Conservation (phyloP, 2,888 invertebrate species). For the Drosophila eohydei region DNA sequence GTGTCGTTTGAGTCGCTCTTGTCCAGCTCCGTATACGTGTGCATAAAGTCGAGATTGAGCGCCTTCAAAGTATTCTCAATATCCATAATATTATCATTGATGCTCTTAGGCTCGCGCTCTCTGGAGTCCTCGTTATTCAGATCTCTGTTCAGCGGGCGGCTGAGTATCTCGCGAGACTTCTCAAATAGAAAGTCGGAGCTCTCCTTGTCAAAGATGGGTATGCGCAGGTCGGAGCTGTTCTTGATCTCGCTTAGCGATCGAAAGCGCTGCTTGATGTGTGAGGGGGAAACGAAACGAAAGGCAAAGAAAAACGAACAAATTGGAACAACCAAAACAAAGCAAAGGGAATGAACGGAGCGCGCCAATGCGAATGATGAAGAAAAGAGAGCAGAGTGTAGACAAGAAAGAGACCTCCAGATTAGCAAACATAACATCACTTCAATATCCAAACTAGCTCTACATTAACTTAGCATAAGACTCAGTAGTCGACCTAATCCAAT, state of each 20-base stretch:
- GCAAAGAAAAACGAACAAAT: constrained; percentile 48
- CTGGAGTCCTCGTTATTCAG: constrained; percentile 29
- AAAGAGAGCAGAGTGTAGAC: constrained; percentile 57
- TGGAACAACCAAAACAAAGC: constrained; percentile 47
- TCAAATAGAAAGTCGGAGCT: constrained; percentile 91
- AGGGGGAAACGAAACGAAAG: constrained; percentile 44
- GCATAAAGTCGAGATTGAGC: constrained; percentile 85
- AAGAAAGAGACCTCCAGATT: constrained; percentile 55
- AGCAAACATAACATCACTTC: constrained; percentile 38
- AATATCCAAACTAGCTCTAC: constrained; percentile 16
- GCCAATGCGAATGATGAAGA: constrained; percentile 39
- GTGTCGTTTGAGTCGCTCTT: constrained; percentile 85
- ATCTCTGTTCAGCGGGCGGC: constrained; percentile 86
- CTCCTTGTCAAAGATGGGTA: constrained; percentile 90
- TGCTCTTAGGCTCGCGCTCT: constrained; percentile 76
- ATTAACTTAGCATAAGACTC: not conserved
- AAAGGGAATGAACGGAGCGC: constrained; percentile 48
- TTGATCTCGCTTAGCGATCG: constrained; percentile 86
- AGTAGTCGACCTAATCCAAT: not conserved
- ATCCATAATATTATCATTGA: constrained; percentile 84
- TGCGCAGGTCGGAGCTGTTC: constrained; percentile 85
- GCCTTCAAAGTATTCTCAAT: constrained; percentile 85
- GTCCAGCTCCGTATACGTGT: constrained; percentile 85
- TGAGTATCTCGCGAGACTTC: constrained; percentile 89
- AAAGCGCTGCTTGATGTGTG: constrained; percentile 84